These are phyloP conservation scores for Xenopus tropicalis DNA, from an alignment of 2,113 vertebrate genomes.

Conservation along the genomic window DNA sequence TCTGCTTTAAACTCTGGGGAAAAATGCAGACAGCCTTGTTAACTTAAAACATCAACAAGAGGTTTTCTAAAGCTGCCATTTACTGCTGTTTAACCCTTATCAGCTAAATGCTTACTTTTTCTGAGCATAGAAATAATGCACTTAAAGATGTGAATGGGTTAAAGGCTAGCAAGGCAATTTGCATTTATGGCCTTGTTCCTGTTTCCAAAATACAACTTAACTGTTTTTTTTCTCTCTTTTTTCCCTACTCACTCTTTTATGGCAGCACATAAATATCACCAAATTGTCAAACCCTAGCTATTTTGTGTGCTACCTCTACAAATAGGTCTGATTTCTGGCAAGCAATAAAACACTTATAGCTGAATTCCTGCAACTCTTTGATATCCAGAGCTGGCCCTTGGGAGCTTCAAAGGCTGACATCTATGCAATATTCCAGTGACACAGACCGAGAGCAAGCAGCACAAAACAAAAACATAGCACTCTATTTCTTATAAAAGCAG, in stretches of 20 bases:
- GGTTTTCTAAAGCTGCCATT: too few species aligned
- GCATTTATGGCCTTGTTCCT: slow-evolving; percentile 92
- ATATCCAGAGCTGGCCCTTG: slow-evolving; percentile 65
- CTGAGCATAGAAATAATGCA: neutral
- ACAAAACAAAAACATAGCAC: neutral
- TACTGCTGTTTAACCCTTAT: too few species aligned
- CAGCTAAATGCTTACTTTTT: too few species aligned
- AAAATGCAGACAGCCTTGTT: slow-evolving; percentile 65
- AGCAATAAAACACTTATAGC: slow-evolving; percentile 85
- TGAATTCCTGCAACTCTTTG: slow-evolving; percentile 74
- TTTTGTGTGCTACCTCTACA: slow-evolving; percentile 79
- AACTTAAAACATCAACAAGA: slow-evolving; percentile 46
- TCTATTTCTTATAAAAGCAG: too few species aligned
- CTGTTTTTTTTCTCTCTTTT: slow-evolving; percentile 60
- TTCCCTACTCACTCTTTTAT: slow-evolving; percentile 64
- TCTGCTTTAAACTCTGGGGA: too few species aligned
- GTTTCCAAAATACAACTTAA: slow-evolving; percentile 73
- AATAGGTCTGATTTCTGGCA: slow-evolving; percentile 79
- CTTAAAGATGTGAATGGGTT: slow-evolving; percentile 32
- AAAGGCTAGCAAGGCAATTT: slow-evolving; percentile 71
- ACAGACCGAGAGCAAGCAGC: slow-evolving; percentile 9
- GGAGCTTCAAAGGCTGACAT: slow-evolving; percentile 64
- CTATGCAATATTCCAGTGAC: slow-evolving; percentile 30
- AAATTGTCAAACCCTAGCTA: slow-evolving; percentile 77
- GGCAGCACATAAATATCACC: slow-evolving; percentile 73